These are phyloP conservation scores for Loriculus beryllinus DNA, from an alignment of 2,797 vertebrate genomes.

Conservation along the genomic window DNA sequence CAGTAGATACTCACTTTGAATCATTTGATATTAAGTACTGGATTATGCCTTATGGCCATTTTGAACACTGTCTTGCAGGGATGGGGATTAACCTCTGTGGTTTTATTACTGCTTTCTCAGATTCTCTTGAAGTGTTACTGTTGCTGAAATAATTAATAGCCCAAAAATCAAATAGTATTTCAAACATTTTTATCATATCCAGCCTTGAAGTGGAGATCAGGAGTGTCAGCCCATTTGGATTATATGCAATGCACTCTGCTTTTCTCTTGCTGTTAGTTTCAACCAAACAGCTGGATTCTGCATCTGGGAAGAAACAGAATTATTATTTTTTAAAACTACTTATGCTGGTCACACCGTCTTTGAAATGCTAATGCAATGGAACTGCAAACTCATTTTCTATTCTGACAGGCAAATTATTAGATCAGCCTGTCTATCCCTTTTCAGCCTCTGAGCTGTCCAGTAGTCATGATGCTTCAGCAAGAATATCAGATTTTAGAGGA, in stretches of 20 bases:
- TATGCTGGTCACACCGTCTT: background rate
- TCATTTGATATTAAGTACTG: background rate
- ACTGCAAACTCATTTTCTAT: constrained; percentile 8
- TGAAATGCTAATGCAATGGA: constrained; percentile 23
- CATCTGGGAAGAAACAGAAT: background rate
- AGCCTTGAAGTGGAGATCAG: background rate
- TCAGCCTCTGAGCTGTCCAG: background rate
- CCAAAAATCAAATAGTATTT: background rate
- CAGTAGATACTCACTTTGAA: background rate
- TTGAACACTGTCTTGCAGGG: background rate
- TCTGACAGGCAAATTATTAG: background rate
- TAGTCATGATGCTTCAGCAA: background rate
- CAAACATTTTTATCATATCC: background rate
- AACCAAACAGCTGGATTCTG: background rate
- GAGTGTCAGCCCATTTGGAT: background rate
- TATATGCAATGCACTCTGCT: fast-evolving
- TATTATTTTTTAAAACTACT: background rate
- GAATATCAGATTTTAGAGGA: background rate
- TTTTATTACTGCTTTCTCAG: background rate
- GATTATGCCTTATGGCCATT: background rate
- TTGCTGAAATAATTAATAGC: background rate
- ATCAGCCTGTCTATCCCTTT: background rate
- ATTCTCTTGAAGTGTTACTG: background rate
- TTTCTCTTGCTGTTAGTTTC: background rate
- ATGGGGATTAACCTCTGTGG: background rate